A percentile compares a stretch with the other conserved stretches of the same genome.
Evolutionary conservation across 2,888 invertebrate species (phyloP).

Genomic region (Dorcus hopei): DNA sequence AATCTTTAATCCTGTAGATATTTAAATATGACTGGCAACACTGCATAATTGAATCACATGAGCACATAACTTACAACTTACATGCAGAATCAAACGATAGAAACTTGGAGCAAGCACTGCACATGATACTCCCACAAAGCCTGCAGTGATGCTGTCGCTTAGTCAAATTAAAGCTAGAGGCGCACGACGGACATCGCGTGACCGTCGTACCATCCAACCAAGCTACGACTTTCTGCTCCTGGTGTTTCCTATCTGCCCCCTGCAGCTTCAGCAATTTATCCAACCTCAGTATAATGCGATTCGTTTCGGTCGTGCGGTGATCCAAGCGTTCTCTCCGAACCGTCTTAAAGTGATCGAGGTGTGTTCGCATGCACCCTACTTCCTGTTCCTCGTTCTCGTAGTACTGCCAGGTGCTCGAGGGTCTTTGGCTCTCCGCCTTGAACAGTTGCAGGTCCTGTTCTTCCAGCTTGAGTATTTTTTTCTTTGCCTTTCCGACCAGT

Average conservation of each 20-base stretch:
- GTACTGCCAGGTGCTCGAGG: slow-evolving; percentile 33
- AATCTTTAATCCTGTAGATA: background rate
- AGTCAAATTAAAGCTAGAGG: slow-evolving; percentile 81
- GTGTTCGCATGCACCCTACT: slow-evolving; percentile 62
- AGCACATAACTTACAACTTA: slow-evolving; percentile 48
- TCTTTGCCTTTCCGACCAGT: slow-evolving; percentile 85
- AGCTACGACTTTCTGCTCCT: slow-evolving; percentile 74
- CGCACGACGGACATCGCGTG: slow-evolving; percentile 87
- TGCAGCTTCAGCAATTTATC: slow-evolving; percentile 82
- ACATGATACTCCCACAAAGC: slow-evolving; percentile 90
- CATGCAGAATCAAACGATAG: slow-evolving; percentile 75
- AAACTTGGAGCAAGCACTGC: slow-evolving; percentile 87
- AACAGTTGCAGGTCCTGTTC: slow-evolving; percentile 63
- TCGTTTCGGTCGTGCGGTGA: slow-evolving; percentile 90
- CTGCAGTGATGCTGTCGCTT: slow-evolving; percentile 95
- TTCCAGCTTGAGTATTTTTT: slow-evolving; percentile 75
- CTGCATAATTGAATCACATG: no score
- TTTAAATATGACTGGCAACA: no score
- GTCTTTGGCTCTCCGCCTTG: slow-evolving; percentile 46
- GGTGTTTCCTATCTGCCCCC: slow-evolving; percentile 68
- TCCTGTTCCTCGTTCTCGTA: slow-evolving; percentile 60
- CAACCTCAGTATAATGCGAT: slow-evolving; percentile 89
- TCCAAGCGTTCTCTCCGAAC: slow-evolving; percentile 68
- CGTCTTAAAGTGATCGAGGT: slow-evolving; percentile 74
- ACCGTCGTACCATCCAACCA: slow-evolving; percentile 94